Percentiles rank a stretch among this genome's conserved stretches.
Evolutionary conservation across 2,888 invertebrate species (phyloP).

Genomic region (Patella depressa): DNA sequence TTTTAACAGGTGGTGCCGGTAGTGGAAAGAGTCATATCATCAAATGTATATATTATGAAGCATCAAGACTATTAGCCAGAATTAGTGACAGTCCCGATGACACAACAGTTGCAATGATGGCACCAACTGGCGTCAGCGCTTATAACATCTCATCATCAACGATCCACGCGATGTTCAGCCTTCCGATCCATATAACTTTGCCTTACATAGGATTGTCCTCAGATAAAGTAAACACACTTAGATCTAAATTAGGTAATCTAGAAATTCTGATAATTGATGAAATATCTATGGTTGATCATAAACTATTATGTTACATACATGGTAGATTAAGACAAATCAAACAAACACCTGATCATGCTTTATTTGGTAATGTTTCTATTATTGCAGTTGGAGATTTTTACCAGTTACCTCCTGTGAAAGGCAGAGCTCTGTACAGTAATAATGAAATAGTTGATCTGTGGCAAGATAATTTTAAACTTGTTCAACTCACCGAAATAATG

Average conservation of each 20-base stretch:
- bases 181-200: not conserved
- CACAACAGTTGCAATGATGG: slow-evolving; percentile 6
- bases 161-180: not conserved
- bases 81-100: slow-evolving; percentile 16
- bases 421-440: slow-evolving; percentile 1
- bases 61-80: slow-evolving; percentile 6
- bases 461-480: slow-evolving; percentile 27
- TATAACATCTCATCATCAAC: slow-evolving; percentile 21
- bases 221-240: slow-evolving; percentile 10
- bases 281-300: slow-evolving; percentile 21
- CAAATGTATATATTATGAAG: slow-evolving; percentile 25
- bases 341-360: not conserved
- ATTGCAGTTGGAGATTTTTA: slow-evolving; percentile 23
- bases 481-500: slow-evolving; percentile 29
- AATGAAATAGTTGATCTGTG: slow-evolving; percentile 22
- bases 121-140: slow-evolving; percentile 6
- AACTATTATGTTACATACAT: slow-evolving; percentile 19
- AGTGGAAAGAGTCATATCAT: slow-evolving; percentile 20
- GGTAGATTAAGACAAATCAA: slow-evolving; percentile 25
- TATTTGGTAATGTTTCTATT: slow-evolving; percentile 19
- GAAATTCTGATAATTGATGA: slow-evolving; percentile 26
- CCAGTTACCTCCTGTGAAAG: slow-evolving; percentile 28
- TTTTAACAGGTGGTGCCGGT: slow-evolving; percentile 27
- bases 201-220: not conserved
- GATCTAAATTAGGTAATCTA: slow-evolving; percentile 19